phyloP scores from a whole-genome alignment of 2,888 invertebrate species.

The Abrostola triplasia region DNA sequence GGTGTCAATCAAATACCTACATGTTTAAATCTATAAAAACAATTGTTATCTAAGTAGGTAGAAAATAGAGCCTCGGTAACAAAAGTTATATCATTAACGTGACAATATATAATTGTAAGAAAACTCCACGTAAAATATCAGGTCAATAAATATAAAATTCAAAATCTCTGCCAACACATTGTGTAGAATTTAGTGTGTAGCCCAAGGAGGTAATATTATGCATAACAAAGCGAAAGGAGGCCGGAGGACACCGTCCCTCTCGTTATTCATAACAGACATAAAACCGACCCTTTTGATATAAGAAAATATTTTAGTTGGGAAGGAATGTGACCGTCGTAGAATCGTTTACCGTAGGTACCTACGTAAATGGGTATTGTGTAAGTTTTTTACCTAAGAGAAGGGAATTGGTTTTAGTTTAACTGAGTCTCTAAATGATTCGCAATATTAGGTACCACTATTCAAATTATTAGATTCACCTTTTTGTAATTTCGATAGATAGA shows the following conservation, averaged over 20 bases:
- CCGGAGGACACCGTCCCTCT: constrained; percentile 58
- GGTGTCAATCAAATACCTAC: too few relatives aligned
- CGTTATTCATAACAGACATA: constrained; percentile 78
- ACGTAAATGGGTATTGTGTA: constrained; percentile 7
- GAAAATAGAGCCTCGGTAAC: too few relatives aligned
- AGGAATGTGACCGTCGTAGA: constrained; percentile 30
- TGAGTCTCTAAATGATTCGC: too few relatives aligned
- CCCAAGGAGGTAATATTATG: constrained; percentile 57
- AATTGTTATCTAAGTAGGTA: too few relatives aligned
- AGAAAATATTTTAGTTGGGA: constrained; percentile 64
- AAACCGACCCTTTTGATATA: constrained; percentile 66
- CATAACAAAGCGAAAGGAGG: constrained; percentile 59
- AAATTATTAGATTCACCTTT: too few relatives aligned
- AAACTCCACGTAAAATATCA: background rate
- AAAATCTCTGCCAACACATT: constrained; percentile 25
- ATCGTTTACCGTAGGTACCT: background rate
- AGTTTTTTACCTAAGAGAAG: background rate
- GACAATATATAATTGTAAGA: background rate
- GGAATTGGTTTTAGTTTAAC: background rate
- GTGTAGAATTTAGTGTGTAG: constrained; percentile 22
- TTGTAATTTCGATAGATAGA: too few relatives aligned
- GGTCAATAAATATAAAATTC: constrained; percentile 6
- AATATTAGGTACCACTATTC: too few relatives aligned
- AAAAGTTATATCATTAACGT: too few relatives aligned
- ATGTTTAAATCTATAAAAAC: too few relatives aligned